A percentile compares a stretch with the other conserved stretches of the same genome.
Evolutionary conservation across 1,140 invertebrate species (phyloP).

Genomic region (Bradysia coprophila): DNA sequence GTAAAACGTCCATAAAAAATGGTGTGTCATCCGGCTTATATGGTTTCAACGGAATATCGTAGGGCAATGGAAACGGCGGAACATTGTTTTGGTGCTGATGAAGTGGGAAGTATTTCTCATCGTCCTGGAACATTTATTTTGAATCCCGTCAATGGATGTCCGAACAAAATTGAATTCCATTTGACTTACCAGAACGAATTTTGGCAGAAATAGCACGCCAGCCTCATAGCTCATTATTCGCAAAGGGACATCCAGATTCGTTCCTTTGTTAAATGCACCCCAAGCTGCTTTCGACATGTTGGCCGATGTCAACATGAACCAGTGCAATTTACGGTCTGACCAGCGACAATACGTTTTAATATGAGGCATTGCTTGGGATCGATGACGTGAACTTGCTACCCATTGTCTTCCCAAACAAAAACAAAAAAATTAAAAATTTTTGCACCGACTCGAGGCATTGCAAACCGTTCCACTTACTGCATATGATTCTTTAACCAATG

Average conservation of each 20-base stretch:
- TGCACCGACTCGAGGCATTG: not conserved
- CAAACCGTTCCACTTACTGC: conserved; percentile 35
- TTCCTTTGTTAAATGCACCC: conserved; percentile 55
- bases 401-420: conserved; percentile 47
- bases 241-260: conserved; percentile 32
- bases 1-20: conserved; percentile 31
- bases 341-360: conserved; percentile 79
- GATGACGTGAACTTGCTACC: conserved; percentile 43
- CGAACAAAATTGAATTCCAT: too few species aligned
- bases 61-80: conserved; percentile 50
- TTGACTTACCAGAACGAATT: conserved; percentile 49
- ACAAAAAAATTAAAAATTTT: conserved; percentile 1
- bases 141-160: too few species aligned
- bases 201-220: conserved; percentile 76
- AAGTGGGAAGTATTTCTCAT: not conserved
- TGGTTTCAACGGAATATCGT: conserved; percentile 50
- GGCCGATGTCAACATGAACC: conserved; percentile 78
- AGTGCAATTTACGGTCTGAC: conserved; percentile 43
- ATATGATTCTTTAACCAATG: conserved; percentile 60
- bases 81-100: conserved; percentile 10
- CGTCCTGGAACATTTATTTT: too few species aligned
- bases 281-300: conserved; percentile 93
- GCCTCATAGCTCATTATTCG: conserved; percentile 79
- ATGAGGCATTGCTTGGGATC: conserved; percentile 75
- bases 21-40: conserved; percentile 42